A percentile compares a stretch with the other conserved stretches of the same genome.
phyloP scores from a whole-genome alignment of 2,797 vertebrate genomes.

The Pteronotus mesoamericanus region DNA sequence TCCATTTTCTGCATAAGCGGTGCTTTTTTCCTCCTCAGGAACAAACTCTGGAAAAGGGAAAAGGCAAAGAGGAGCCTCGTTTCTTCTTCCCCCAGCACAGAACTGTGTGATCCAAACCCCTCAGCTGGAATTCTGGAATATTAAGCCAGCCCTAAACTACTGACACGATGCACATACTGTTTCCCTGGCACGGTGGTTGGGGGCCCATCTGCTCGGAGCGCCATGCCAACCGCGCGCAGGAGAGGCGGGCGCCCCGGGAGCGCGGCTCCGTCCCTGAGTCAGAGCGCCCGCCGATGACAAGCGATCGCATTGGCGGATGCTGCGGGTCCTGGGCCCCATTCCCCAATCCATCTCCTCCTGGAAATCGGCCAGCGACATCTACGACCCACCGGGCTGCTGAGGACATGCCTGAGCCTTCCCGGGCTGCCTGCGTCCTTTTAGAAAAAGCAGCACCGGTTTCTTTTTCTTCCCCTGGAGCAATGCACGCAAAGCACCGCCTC shows the following conservation, averaged over 20 bases:
- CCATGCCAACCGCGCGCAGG: not conserved
- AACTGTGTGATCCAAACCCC: not conserved
- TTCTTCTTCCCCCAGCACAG: not conserved
- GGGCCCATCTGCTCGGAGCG: not conserved
- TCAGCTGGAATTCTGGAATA: not conserved
- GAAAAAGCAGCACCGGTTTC: not conserved
- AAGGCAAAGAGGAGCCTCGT: not conserved
- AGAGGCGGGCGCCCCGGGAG: not conserved
- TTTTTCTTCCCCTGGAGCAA: not conserved
- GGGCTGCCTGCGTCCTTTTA: not conserved
- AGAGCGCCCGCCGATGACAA: not conserved
- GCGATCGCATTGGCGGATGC: not conserved
- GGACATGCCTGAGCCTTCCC: not conserved
- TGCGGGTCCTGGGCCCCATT: not conserved
- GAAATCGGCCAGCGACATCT: rapidly evolving
- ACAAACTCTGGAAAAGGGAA: conserved; percentile 4
- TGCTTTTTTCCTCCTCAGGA: not conserved
- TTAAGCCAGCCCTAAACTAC: not conserved
- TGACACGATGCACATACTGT: not conserved
- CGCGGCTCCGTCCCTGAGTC: not conserved
- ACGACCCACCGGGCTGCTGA: not conserved
- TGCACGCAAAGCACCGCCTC: not conserved
- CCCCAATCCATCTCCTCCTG: not conserved
- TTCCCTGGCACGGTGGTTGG: conserved; percentile 7
- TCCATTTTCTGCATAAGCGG: not conserved